phyloP scores from a whole-genome alignment of 2,888 invertebrate genomes.

The Netelia melanura region DNA sequence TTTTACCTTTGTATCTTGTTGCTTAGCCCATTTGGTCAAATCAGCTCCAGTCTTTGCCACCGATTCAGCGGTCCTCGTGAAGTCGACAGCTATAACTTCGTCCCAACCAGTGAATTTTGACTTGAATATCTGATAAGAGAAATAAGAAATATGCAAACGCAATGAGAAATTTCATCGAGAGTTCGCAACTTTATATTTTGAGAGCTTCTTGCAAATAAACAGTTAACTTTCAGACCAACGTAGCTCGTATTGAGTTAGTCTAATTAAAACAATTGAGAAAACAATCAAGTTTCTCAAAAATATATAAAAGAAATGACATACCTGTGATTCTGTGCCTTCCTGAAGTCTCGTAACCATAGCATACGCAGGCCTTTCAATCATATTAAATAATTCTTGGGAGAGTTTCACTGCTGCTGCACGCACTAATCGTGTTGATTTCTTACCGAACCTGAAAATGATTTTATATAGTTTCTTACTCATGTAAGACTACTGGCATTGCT shows the following conservation, averaged over 20 bases:
- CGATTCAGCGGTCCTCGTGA: constrained; percentile 98
- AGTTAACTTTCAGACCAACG: too few species aligned
- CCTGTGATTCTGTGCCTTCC: constrained; percentile 96
- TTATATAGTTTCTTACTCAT: neutral
- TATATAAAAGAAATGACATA: constrained; percentile 76
- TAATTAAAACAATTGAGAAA: constrained; percentile 1
- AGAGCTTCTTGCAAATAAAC: too few species aligned
- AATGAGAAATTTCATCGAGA: neutral
- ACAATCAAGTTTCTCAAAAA: neutral
- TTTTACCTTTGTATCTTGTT: constrained; percentile 92
- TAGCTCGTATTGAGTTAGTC: neutral
- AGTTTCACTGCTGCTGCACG: constrained; percentile 98
- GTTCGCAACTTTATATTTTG: neutral
- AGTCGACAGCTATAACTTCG: constrained; percentile 99
- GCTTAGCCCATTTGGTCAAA: constrained; percentile 95
- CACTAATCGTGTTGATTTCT: constrained; percentile 97
- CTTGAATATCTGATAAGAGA: constrained; percentile 93
- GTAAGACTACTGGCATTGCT: neutral
- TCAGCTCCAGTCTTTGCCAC: constrained; percentile 98
- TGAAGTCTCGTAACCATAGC: constrained; percentile 95
- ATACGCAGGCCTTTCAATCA: constrained; percentile 95
- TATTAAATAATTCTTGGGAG: constrained; percentile 97
- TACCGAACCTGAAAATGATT: constrained; percentile 92
- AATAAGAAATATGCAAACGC: neutral
- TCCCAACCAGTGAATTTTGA: constrained; percentile 99